Evolutionary conservation across 2,888 invertebrate species (phyloP), one percentile per base, ranked within the genome.

Genomic region (Drosophila putrida): DNA sequence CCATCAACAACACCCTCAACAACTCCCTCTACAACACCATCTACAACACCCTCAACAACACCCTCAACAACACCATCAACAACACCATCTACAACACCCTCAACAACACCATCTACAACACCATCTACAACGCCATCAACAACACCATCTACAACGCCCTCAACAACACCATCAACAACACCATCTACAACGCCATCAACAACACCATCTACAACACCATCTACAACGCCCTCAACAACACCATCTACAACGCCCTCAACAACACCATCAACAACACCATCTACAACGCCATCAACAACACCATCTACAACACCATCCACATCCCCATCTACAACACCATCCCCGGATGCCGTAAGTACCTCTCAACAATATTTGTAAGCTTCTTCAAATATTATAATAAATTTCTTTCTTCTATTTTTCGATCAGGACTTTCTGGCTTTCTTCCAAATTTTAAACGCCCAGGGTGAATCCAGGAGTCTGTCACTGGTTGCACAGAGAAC

Each of bases 281-380:
- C 6, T 6, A 41, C 49, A 11, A 25, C 10, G 1, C n/a, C 9
- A 11, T 11, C 61, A 31, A 27, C 33, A 11, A 15, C 36, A 20
- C 20, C 44, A 27, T n/a, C 44, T 6, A 20, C 57, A 46, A 38
- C 28, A 13, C 9, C 28, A 1, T 5, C 6, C 10, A 41, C 49
- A 11, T 13, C 10, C 1, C n/a, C 9, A 11, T 11, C 61, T 31
- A 27, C 33, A 11, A 15, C 36, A 20, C 20, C 44, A 27, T n/a
- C 44, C 9, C 28, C 13, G 13, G 28, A 58, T 20, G 44, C 31
- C 25, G 76, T 74, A 35, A 65, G 76, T 75, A 41, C 38, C 51
- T 33, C 3, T 13, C n/a, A 39, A 0, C 15, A 9, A 9, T 39
- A 2, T 41, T 41, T 20, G n/a, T n/a, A 4, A 35, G 35, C n/a